Evolutionary conservation across 1,140 invertebrate species (phyloP), one percentile per base, ranked within the genome.

Genomic region (Carposina sasakii): DNA sequence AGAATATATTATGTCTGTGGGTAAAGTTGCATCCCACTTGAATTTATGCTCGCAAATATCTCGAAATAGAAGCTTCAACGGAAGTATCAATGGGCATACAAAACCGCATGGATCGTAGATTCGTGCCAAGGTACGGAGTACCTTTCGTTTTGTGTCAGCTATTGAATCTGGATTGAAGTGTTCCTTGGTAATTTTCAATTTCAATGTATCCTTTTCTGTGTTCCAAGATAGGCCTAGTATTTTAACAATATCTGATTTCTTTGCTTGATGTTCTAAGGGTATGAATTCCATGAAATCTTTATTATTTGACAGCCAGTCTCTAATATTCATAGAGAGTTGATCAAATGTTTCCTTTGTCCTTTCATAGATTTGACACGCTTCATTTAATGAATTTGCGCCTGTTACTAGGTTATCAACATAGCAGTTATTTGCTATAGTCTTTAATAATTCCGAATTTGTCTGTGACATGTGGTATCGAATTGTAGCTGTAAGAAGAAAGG

Each of bases 401-500:
- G 21, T 20, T 2, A 40, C 37, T 3, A 48, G 37, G 28, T 40
- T 48, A 28, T 40, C 46, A 2, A 44, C 42, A 33, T 44, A 44
- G 19, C 19, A 23, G 3, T 44, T 44, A 2, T 30, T 12, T 15
- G 42, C 42, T 19, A 44, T 16, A 3, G 17, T 31, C 10, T 30
- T 44, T 8, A 44, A 15, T n/a, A 19, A 9, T 3, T 30, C 19
- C 2, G 3, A 9, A 6, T 16, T 3, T 16, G 3, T 19, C 9
- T 31, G 6, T 3, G 31, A 2, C 22, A 48, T n/a, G 15, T 40
- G 36, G 15, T 31, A 20, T 6, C 15, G 26, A 19, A 48, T 40
- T 2, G 46, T 40, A n/a, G 47, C 47, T 3, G 21, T 49, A 2
- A 49, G 28, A 2, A 49, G n/a, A 15, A 49, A 41, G 15, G 47